Evolutionary conservation across 2,797 vertebrate species (phyloP), one percentile per base, ranked within the genome.

Genomic region (Scarus forsteni): DNA sequence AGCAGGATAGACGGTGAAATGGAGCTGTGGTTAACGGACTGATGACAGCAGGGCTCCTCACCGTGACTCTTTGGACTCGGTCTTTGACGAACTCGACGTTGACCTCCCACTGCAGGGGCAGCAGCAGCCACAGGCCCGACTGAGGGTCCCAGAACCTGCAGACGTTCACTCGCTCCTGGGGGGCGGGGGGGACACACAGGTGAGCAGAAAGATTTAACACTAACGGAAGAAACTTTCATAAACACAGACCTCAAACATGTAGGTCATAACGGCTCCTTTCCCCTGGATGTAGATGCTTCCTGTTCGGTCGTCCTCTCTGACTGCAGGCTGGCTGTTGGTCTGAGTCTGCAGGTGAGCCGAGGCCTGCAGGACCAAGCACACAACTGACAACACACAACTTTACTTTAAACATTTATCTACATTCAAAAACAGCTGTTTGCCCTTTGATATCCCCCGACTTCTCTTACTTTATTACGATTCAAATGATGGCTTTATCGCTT

Each of bases 101-200:
- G 15, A 90, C 66, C 80, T 94, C 93, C 92, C 93, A 93, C 74
- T 84, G 89, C 60, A 93, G 77, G 3, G 91, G 91, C 73, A 93
- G 77, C 56, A 90, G 78, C 69, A 93, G 87, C 92, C 93, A 94
- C 8, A 90, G 34, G 7, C 90, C 91, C 0, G 71, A 74, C 39
- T 86, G 85, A 50, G 80, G 80, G 53, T 92, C 92, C 84, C 91
- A 92, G 78, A 92, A 93, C 66, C 90, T 85, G 84, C 91, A 94
- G 54, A 91, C 68, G 13, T 92, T 93, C 60, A 87, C 66, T 45
- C 72, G 77, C 74, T 94, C 92, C 92, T 94, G 76, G 19, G 45
- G 13, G 4, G 0, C 3, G 16, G 0, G 16, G 8, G 45, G 16
- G 15, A 13, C 9, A 39, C 27, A 27, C 2, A 27, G 27, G 38